Evolutionary conservation across 35 echinoderm and acorn worm species (phyloP), one percentile per base, ranked within the genome.

Genomic region (Stichopus chloronotus): DNA sequence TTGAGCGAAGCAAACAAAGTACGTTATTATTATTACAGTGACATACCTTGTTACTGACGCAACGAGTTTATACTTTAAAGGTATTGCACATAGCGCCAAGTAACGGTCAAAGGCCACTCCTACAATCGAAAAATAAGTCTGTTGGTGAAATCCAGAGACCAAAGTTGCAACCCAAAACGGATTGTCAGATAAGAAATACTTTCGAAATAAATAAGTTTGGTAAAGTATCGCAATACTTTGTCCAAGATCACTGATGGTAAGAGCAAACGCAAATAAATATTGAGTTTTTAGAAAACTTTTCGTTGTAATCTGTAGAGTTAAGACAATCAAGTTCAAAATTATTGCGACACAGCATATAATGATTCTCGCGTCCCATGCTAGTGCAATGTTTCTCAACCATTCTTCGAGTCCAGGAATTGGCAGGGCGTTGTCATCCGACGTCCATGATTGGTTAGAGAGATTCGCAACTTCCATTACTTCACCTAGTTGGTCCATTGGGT

Each of bases 11-110:
- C 8, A 65, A 14, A 65, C 9, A 9, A 65, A 14, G 19, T 65
- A 65, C 19, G 61, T 65, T 4, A 11, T 14, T 8, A 5, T 8
- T 65, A 10, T 65, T 14, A 65, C 9, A 65, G 19, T 19, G 9
- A 65, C 7, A 55, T 83, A 83, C 53, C 17, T 83, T 17, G 14
- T 55, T 53, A 83, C 25, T 4, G 80, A 53, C 25, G 55, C 53
- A 83, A 83, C 53, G 9, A 55, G 53, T 8, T 83, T 83, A n/a
- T 83, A 83, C 53, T 55, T 83, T 3, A 83, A 55, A 5, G 80
- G 80, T 5, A 83, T 83, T 56, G 80, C 80, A 56, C 80, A 83
- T 17, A 83, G 53, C 17, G 80, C 80, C 10, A 83, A 12, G 55
- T 83, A 83, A 9, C 80, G 80, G 55, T 83, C 80, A 9, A 56